phyloP scores from a whole-genome alignment of 2,888 invertebrate species.

The Nysson spinosus region DNA sequence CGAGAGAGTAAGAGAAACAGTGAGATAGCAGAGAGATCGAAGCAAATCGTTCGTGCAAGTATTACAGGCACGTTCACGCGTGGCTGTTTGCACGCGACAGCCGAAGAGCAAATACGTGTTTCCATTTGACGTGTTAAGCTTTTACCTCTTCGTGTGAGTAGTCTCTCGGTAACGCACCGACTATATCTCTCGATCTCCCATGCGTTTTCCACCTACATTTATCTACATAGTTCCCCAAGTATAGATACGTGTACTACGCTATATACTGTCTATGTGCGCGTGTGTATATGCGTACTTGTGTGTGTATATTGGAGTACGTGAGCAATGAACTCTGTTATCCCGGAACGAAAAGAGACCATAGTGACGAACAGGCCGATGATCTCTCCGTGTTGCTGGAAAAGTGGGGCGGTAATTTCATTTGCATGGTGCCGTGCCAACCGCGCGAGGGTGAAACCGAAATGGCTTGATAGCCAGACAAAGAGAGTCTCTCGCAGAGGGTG shows the following conservation, averaged over 20 bases:
- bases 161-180: constrained; percentile 6
- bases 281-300: background rate
- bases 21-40: constrained; percentile 37
- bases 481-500: too few relatives aligned
- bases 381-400: constrained; percentile 36
- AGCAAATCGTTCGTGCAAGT: constrained; percentile 51
- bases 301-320: background rate
- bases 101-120: constrained; percentile 70
- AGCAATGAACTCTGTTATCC: constrained; percentile 14
- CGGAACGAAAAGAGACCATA: constrained; percentile 34
- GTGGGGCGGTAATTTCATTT: constrained; percentile 66
- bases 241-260: background rate
- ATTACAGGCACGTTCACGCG: constrained; percentile 54
- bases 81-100: constrained; percentile 58
- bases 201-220: background rate
- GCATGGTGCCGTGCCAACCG: constrained; percentile 48
- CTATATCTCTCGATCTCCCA: constrained; percentile 21
- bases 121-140: constrained; percentile 63
- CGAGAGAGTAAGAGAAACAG: constrained; percentile 9
- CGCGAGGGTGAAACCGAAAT: constrained; percentile 14
- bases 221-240: background rate
- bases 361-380: constrained; percentile 42
- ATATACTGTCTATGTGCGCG: background rate
- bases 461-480: too few relatives aligned
- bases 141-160: constrained; percentile 47